phyloP scores from a whole-genome alignment of 2,797 vertebrate genomes.

The Crenuchus spilurus region DNA sequence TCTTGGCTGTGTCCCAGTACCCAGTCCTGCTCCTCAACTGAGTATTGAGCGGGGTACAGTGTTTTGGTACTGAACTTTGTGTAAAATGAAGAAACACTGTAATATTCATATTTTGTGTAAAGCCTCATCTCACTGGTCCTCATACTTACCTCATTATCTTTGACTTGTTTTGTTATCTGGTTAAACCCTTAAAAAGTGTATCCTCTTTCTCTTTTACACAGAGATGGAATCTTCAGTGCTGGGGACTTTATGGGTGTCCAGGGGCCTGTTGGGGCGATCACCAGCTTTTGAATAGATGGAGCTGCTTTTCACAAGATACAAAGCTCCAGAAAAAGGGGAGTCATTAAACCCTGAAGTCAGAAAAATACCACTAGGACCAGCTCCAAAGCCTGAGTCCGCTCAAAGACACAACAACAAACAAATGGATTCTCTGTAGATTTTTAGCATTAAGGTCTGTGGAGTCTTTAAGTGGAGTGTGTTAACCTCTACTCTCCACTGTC shows the following conservation, averaged over 20 bases:
- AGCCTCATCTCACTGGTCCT: too few species aligned
- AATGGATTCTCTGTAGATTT: conserved; percentile 83
- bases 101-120: too few species aligned
- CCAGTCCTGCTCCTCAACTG: too few species aligned
- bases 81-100: too few species aligned
- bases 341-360: background rate
- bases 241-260: conserved; percentile 87
- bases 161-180: too few species aligned
- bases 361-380: conserved; percentile 75
- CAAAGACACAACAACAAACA: conserved; percentile 83
- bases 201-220: too few species aligned
- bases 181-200: too few species aligned
- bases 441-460: conserved; percentile 80
- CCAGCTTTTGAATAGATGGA: conserved; percentile 85
- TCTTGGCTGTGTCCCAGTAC: too few species aligned
- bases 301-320: conserved; percentile 84
- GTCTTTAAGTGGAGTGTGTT: conserved; percentile 82
- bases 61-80: too few species aligned
- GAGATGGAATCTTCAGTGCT: conserved; percentile 76
- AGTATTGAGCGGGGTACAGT: too few species aligned
- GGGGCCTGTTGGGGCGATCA: conserved; percentile 83
- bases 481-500: conserved; percentile 87
- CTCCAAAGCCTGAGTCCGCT: background rate
- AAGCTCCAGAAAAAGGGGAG: conserved; percentile 62
- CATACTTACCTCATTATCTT: too few species aligned